Percentiles rank a stretch among this genome's conserved stretches.
These are phyloP conservation scores for Harmothoe impar DNA, from an alignment of 2,888 invertebrate genomes.

Conservation along the genomic window DNA sequence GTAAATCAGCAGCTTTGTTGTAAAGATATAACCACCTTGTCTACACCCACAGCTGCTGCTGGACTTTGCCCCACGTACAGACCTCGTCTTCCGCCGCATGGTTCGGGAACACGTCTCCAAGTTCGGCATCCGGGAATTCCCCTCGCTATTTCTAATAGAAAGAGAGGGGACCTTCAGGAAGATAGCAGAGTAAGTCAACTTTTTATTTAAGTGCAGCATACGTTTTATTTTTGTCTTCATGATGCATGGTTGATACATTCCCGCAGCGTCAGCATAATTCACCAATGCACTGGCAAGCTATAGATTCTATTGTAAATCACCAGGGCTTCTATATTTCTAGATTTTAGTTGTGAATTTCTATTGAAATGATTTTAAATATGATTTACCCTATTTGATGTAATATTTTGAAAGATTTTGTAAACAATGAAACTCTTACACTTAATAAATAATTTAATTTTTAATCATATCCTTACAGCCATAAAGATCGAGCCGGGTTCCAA, in stretches of 20 bases:
- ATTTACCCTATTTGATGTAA: no score
- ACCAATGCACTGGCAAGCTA: neutral
- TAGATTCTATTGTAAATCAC: no score
- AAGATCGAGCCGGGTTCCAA: conserved; percentile 14
- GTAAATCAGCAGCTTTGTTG: no score
- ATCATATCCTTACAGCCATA: neutral
- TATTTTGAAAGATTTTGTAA: no score
- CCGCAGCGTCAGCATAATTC: no score
- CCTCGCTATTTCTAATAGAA: conserved; percentile 77
- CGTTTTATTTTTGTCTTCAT: neutral
- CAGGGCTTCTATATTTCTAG: no score
- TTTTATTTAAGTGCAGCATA: neutral
- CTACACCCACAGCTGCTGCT: conserved; percentile 80
- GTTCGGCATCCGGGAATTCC: conserved; percentile 76
- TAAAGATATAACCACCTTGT: no score
- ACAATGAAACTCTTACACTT: no score
- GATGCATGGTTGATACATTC: neutral
- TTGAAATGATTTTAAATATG: no score
- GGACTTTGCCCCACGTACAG: conserved; percentile 73
- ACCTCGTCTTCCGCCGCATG: conserved; percentile 76
- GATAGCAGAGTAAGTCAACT: conserved; percentile 76
- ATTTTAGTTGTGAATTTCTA: no score
- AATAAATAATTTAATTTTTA: no score
- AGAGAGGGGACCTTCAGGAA: conserved; percentile 75
- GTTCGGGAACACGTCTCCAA: conserved; percentile 73